Percentiles rank a stretch among this genome's conserved stretches.
phyloP scores from a whole-genome alignment of 1,140 invertebrate species.

The Penaeus indicus region DNA sequence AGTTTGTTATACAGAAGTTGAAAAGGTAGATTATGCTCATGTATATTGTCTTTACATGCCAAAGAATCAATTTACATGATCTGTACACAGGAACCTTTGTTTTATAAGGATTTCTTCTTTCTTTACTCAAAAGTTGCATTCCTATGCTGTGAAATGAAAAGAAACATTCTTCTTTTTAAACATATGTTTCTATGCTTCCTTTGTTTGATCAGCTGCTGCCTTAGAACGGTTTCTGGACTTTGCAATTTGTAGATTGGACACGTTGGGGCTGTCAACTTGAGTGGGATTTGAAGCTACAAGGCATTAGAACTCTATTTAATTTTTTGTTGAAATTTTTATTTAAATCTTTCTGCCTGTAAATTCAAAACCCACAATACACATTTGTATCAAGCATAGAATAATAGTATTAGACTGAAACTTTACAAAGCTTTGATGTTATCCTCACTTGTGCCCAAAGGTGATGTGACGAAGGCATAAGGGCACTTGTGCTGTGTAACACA shows the following conservation, averaged over 20 bases:
- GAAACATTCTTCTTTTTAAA: slow-evolving; percentile 45
- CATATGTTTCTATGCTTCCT: slow-evolving; percentile 34
- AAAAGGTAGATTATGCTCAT: slow-evolving; percentile 57
- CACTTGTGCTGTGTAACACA: not conserved
- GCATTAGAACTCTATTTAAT: not conserved
- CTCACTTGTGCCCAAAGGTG: slow-evolving; percentile 26
- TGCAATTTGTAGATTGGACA: slow-evolving; percentile 33
- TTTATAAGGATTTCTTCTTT: slow-evolving; percentile 35
- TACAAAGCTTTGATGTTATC: slow-evolving; percentile 36
- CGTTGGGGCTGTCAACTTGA: not conserved
- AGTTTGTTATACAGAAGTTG: slow-evolving; percentile 32
- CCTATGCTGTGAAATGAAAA: slow-evolving; percentile 54
- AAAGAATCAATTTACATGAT: slow-evolving; percentile 62
- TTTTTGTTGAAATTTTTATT: not conserved
- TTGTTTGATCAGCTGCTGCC: slow-evolving; percentile 53
- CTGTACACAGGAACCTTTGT: slow-evolving; percentile 55
- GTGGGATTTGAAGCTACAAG: slow-evolving; percentile 29
- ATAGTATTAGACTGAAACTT: slow-evolving; percentile 47
- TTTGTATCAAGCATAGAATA: slow-evolving; percentile 42
- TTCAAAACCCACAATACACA: slow-evolving; percentile 18
- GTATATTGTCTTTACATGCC: slow-evolving; percentile 61
- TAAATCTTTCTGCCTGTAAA: slow-evolving; percentile 1
- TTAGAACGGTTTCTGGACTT: slow-evolving; percentile 48
- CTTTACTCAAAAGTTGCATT: slow-evolving; percentile 48
- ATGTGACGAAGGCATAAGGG: not conserved